Evolutionary conservation across 2,888 invertebrate species (phyloP), one percentile per base, ranked within the genome.

Genomic region (Drosophila tripunctata): DNA sequence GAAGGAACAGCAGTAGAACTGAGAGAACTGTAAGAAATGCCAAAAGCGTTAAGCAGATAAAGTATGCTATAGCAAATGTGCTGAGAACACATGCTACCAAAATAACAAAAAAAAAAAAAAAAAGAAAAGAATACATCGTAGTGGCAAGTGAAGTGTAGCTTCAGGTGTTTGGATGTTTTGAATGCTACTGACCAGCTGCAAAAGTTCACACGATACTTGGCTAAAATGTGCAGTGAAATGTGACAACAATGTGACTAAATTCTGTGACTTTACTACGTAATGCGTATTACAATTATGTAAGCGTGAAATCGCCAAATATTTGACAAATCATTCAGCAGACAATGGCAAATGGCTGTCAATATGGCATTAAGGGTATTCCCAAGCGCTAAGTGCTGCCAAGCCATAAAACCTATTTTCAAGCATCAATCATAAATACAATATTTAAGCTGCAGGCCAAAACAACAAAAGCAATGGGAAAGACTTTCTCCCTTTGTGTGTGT

Each of bases 251-350:
- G 58, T 44, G 58, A 47, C 31, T 27, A 31, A 36, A 40, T 45
- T 57, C n/a, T n/a, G n/a, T 57, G 57, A 57, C 57, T 50, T 58
- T 36, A 8, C n/a, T 36, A 8, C n/a, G 38, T 51, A 58, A 63
- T 67, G 56, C 71, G 60, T 51, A 61, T 75, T 71, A 75, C 57
- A 75, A 69, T 72, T 71, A 65, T 55, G 31, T 63, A 56, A 76
- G 81, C 85, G 56, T 71, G 48, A 69, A 79, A 71, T 76, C 71
- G 65, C 58, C 50, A 47, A 41, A 41, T 33, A 63, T 66, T 65
- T 79, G 85, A 75, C 79, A 85, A 82, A 85, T 81, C 81, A 81
- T 82, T 67, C 62, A 45, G 44, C 67, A 67, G 66, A 78, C 84
- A 81, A 78, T 57, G 45, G 47, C 15, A 24, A 35, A 14, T 36